A percentile compares a stretch with the other conserved stretches of the same genome.
phyloP scores from a whole-genome alignment of 2,113 vertebrate species.

The Cyanoliseus patagonus region DNA sequence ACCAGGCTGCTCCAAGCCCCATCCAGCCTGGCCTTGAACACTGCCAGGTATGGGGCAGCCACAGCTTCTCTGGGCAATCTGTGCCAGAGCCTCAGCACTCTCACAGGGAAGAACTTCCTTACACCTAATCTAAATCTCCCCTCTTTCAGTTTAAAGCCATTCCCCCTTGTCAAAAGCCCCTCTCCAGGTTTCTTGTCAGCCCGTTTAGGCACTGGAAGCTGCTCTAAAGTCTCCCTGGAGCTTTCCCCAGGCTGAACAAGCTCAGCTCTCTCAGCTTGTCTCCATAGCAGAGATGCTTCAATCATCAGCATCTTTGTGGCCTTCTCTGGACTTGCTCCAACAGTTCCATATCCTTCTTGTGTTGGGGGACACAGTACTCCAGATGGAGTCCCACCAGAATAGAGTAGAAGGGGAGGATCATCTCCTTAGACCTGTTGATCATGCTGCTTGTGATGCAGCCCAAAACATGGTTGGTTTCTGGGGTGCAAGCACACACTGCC shows the following conservation, averaged over 20 bases:
- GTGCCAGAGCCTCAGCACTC: not conserved
- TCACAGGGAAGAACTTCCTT: not conserved
- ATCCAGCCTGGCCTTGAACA: not conserved
- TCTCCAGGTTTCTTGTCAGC: not conserved
- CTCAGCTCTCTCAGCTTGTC: not conserved
- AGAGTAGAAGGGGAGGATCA: not conserved
- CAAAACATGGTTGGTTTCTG: not conserved
- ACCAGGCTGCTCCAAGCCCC: not conserved
- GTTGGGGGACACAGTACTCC: not conserved
- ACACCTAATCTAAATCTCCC: not conserved
- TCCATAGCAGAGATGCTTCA: not conserved
- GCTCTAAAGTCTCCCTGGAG: not conserved
- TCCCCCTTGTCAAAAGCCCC: not conserved
- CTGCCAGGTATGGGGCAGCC: not conserved
- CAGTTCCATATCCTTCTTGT: not conserved
- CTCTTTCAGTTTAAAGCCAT: not conserved
- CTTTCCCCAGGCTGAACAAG: not conserved
- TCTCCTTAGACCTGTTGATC: not conserved
- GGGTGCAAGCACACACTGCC: not conserved
- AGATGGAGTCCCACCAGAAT: not conserved
- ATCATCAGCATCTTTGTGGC: not conserved
- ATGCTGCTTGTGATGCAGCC: not conserved
- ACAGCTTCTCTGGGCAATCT: not conserved
- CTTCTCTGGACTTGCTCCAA: not conserved
- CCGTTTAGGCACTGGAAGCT: not conserved